Evolutionary conservation across 1,140 invertebrate genomes (phyloP), one percentile per base, ranked within the genome.

Genomic region (Bombus fervidus): DNA sequence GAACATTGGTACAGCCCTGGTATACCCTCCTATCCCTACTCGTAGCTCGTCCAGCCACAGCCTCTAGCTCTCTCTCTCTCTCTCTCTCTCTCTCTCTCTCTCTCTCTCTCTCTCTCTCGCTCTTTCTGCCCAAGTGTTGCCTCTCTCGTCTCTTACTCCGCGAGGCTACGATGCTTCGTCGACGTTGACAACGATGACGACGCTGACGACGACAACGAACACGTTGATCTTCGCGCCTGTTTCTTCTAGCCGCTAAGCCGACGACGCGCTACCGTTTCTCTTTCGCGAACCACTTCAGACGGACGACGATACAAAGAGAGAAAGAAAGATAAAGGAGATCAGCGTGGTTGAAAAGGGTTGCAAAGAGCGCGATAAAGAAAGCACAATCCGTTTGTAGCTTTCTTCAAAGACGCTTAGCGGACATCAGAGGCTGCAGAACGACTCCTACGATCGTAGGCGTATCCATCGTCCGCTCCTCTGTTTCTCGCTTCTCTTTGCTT

Each of bases 221-320:
- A 34, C 34, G 59, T 31, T 62, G 81, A 78, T 84, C 82, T 74
- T 77, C 47, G 82, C 75, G 82, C 75, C 66, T 72, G 82, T 69
- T 84, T 84, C 75, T 62, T 84, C 82, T 31, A 69, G 25, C 82
- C 66, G 74, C 74, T 37, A 59, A 83, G 74, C 82, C 81, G 72
- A 64, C 57, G 59, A 64, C 39, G 59, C 25, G 37, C 34, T 53
- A 57, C 47, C 47, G 12, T 57, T 57, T 53, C 43, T 47, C 66
- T 53, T 15, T 2, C 47, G 47, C 34, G 34, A 25, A 18, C 43
- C 9, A 37, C 8, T 12, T 1, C 18, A 53, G 53, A 64, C n/a
- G 18, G 3, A 41, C 59, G 66, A 41, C 34, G 64, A 53, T 22
- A 53, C 1, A 8, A 22, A 53, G 47, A 53, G 18, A 22, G 6